phyloP scores from a whole-genome alignment of 2,113 vertebrate species.

The Pleuronectes platessa region DNA sequence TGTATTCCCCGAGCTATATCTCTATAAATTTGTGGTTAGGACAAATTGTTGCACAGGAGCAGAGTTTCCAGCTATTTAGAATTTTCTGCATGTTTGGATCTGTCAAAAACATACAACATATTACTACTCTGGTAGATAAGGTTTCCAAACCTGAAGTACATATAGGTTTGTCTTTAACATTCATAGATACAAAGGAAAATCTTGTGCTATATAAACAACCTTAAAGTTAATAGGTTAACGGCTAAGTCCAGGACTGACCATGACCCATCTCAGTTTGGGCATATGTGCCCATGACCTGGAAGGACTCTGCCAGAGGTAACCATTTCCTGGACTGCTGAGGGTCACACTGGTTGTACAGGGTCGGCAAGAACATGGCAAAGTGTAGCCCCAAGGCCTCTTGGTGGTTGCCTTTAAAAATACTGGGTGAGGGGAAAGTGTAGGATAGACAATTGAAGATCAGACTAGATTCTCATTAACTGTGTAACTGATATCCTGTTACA shows the following conservation, averaged over 20 bases:
- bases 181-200: not conserved
- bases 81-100: constrained; percentile 44
- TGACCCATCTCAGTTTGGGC: constrained; percentile 97
- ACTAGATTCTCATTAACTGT: not conserved
- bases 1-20: no score
- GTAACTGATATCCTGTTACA: not conserved
- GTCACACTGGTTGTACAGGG: constrained; percentile 87
- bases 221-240: not conserved
- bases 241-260: constrained; percentile 87
- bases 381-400: constrained; percentile 86
- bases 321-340: constrained; percentile 90
- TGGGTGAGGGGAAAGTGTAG: constrained; percentile 64
- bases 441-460: constrained; percentile 29
- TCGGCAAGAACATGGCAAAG: constrained; percentile 92
- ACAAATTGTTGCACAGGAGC: not conserved
- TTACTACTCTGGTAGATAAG: not conserved
- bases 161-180: not conserved
- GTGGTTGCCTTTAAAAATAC: constrained; percentile 35
- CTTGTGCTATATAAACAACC: not conserved
- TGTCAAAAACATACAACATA: constrained; percentile 77
- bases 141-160: no score
- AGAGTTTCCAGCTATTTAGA: not conserved
- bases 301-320: constrained; percentile 83
- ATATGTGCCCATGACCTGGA: constrained; percentile 91
- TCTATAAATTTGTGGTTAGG: not conserved